Base-by-base conservation (phyloP, 1,140 invertebrate species). In the Apis dorsata region DNA sequence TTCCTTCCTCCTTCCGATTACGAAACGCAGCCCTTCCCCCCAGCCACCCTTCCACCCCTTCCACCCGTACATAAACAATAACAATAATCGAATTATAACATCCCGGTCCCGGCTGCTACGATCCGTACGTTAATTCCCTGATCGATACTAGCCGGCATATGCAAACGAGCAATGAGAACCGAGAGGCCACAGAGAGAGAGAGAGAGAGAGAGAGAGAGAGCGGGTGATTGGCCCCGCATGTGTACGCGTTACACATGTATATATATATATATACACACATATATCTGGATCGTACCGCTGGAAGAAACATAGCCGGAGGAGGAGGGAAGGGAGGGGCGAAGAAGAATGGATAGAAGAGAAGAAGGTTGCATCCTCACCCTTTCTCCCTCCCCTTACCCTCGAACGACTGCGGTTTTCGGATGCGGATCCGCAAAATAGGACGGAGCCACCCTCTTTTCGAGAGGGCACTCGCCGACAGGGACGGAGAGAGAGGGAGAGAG, bases 381-480 rank as follows among this genome's bases (percentile, higher is more conserved):
- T 44, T 7, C 34, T 4, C 34, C 34, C 34, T 44, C 34, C 34
- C 5, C 34, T 44, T 34, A 34, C 34, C 34, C 59, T 62, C 74
- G 79, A 83, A 85, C 72, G 75, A 87, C 86, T 87, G 86, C 86
- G 86, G 86, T 88, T 88, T 87, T 88, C 83, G 66, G 83, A 65
- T 88, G 87, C 83, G 87, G 86, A 88, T 88, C 79, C 79, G 83
- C 83, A 88, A 88, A 88, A 88, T 88, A 85, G 87, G 85, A 80
- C 83, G 83, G 63, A 75, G 57, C 83, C 70, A 85, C 83, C 86
- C 83, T 83, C 71, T 77, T 84, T 88, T 72, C 69, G 77, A 79
- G 81, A 79, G 76, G 75, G 79, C 79, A 62, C 78, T 80, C 82
- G 63, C 28, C 69, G 70, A 84, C 7, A 57, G 76, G 60, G 81